Conservation (phyloP, 1,140 invertebrate genomes). For the Spodoptera litura region DNA sequence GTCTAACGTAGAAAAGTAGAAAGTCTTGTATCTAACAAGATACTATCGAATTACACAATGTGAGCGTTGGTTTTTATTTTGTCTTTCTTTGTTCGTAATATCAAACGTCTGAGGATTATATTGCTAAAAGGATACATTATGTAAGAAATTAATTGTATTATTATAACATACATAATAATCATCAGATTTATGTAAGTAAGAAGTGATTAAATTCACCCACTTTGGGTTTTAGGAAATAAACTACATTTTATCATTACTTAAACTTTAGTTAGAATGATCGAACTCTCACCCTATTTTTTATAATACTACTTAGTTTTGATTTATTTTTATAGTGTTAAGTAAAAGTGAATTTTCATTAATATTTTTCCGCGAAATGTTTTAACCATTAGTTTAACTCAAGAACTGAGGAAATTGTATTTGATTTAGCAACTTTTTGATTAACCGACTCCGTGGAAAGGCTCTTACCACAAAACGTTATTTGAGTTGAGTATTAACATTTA, state of each 20-base stretch:
- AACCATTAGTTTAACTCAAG: background rate
- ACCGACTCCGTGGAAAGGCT: background rate
- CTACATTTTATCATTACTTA: no score
- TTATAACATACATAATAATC: no score
- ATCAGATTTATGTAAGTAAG: no score
- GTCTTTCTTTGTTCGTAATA: background rate
- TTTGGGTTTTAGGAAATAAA: no score
- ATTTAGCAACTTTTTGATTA: constrained; percentile 23
- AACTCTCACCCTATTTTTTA: no score
- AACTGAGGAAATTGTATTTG: constrained; percentile 4
- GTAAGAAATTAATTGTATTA: no score
- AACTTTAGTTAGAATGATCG: no score
- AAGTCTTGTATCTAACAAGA: constrained; percentile 14
- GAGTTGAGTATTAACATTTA: background rate
- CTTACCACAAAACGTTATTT: constrained; percentile 1
- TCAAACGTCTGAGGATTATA: no score
- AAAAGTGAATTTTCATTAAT: background rate
- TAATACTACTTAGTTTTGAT: no score
- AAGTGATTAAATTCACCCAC: no score
- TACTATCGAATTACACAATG: constrained; percentile 24
- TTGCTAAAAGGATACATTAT: no score
- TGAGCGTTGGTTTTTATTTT: constrained; percentile 6
- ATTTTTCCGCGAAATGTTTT: background rate
- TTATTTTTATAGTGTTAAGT: no score
- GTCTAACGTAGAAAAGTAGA: constrained; percentile 13